phyloP scores from a whole-genome alignment of 2,113 vertebrate genomes.

The Cephalophus harveyi region DNA sequence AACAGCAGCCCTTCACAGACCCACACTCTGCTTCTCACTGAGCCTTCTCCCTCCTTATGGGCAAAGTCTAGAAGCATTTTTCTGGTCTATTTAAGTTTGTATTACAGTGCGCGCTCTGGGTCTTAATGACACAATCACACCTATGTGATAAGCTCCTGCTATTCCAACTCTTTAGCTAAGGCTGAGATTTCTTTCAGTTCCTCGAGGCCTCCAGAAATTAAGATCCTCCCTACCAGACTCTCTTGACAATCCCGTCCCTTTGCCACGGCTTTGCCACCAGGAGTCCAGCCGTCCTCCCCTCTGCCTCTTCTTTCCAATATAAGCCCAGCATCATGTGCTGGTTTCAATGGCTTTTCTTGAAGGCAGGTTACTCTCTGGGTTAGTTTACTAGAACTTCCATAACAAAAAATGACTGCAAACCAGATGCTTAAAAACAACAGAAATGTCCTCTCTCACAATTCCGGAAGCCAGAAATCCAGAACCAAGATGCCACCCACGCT shows the following conservation, averaged over 20 bases:
- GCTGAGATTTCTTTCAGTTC: not conserved
- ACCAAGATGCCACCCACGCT: not conserved
- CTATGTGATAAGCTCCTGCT: not conserved
- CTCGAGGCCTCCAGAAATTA: not conserved
- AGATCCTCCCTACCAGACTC: not conserved
- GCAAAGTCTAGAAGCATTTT: not conserved
- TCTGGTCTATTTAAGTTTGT: not conserved
- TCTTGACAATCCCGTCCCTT: not conserved
- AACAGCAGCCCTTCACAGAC: not conserved
- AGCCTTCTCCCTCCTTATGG: not conserved
- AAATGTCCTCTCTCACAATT: not conserved
- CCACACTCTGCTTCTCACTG: not conserved
- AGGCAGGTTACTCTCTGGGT: not conserved
- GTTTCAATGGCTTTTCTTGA: not conserved
- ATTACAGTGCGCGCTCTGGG: not conserved
- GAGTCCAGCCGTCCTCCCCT: not conserved
- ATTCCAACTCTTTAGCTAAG: not conserved
- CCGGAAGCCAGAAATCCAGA: not conserved
- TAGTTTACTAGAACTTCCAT: not conserved
- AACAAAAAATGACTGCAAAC: not conserved
- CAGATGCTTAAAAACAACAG: not conserved
- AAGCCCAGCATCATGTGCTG: not conserved
- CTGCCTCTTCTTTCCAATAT: not conserved
- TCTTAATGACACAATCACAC: too few relatives aligned
- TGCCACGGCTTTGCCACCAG: not conserved